A percentile compares a stretch with the other conserved stretches of the same genome.
phyloP scores from a whole-genome alignment of 2,113 vertebrate genomes.

The Chlorodrepanis virens region DNA sequence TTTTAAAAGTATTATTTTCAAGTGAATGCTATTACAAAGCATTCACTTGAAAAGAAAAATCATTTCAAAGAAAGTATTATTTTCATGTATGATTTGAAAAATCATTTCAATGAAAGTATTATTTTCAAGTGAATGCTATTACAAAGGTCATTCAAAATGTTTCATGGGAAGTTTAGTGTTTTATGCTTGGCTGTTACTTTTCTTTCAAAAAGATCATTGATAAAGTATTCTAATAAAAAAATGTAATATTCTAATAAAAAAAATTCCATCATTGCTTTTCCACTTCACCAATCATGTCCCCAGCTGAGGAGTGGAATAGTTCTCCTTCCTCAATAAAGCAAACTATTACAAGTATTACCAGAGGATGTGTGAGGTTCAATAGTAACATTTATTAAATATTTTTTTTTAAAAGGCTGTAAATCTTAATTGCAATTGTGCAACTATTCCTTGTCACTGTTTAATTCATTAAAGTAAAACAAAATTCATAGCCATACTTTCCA shows the following conservation, averaged over 20 bases:
- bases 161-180: not conserved
- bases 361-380: not conserved
- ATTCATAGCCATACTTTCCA: not conserved
- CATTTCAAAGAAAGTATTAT: too few relatives aligned
- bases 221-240: conserved; percentile 26
- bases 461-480: not conserved
- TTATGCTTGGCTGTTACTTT: not conserved
- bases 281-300: not conserved
- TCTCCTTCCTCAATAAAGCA: conserved; percentile 18
- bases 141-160: not conserved
- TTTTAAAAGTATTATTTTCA: not conserved
- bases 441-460: not conserved
- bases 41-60: too few relatives aligned
- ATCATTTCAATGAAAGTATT: too few relatives aligned
- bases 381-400: not conserved
- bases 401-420: not conserved
- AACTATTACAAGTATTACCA: not conserved
- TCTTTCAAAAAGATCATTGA: conserved; percentile 22
- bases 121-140: not conserved
- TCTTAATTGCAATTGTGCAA: not conserved
- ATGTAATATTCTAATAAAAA: not conserved
- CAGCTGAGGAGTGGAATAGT: not conserved
- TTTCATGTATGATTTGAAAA: too few relatives aligned
- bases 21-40: not conserved
- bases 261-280: conserved; percentile 48